Percentiles rank a stretch among this genome's conserved stretches.
Conservation (phyloP, 2,888 invertebrate genomes). For the Xestoiulus laeticollis region DNA sequence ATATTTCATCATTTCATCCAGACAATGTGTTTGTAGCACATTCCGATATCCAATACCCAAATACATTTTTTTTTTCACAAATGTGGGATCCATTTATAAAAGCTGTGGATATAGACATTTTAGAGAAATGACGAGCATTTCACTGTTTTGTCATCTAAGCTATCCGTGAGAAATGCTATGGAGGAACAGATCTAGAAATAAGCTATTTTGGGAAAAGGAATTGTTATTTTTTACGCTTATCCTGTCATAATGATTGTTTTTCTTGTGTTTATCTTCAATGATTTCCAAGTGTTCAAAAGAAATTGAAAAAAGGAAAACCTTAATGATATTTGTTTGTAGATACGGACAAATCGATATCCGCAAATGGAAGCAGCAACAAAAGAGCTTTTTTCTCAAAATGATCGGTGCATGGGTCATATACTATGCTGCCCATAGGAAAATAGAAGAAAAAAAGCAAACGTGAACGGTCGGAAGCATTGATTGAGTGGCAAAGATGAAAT, state of each 20-base stretch:
- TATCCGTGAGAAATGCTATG: background rate
- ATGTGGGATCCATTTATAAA: background rate
- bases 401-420: slow-evolving; percentile 32
- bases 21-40: background rate
- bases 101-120: background rate
- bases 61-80: background rate
- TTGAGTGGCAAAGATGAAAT: slow-evolving; percentile 37
- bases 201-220: background rate
- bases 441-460: background rate
- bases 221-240: slow-evolving; percentile 31
- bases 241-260: slow-evolving; percentile 33
- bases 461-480: slow-evolving; percentile 22
- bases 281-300: slow-evolving; percentile 34
- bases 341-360: slow-evolving; percentile 29
- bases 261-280: background rate
- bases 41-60: background rate
- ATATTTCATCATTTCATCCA: too few species aligned
- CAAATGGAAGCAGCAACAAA: slow-evolving; percentile 18
- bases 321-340: slow-evolving; percentile 37
- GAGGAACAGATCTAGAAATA: background rate
- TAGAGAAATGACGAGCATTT: background rate
- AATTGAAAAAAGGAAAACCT: slow-evolving; percentile 32
- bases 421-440: slow-evolving; percentile 5
- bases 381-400: slow-evolving; percentile 11
- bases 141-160: background rate